Evolutionary conservation across 37 sponge, comb jelly and placozoan genomes (phyloP), one percentile per base, ranked within the genome.

Genomic region (Chondrilla cf. caribensis): DNA sequence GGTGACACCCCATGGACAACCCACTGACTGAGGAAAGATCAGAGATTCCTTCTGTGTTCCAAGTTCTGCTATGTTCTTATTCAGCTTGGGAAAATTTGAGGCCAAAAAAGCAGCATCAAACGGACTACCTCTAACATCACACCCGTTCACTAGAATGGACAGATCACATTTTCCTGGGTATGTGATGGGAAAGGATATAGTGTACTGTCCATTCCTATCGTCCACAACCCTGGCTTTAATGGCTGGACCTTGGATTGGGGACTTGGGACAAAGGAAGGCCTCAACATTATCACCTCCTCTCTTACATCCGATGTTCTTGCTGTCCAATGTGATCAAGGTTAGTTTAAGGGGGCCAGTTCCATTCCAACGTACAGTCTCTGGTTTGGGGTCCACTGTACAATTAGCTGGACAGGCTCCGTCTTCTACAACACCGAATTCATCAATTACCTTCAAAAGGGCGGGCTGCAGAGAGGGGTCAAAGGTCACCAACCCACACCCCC

Each of bases 211-310:
- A 15, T 15, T 28, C 6, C 15, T 62, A 28, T 62, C 29, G 15
- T 62, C 64, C 18, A 29, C 64, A 19, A 62, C 64, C 8, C 29
- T 62, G 4, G 29, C 64, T 62, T 28, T 62, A n/a, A 62, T 62
- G 64, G 64, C 64, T 19, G 64, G 64, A 62, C 64, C 64, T 7
- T 9, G 64, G 25, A 62, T 28, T 9, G 64, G 64, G 29, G 25
- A 28, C 25, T n/a, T 28, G 29, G 64, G 22, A 7, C 8, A 4
- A 62, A 62, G 18, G 22, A 62, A 62, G 6, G 18, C 64, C 22
- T 62, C 29, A 62, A 62, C 64, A 6, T 62, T 28, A 29, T 62
- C 64, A 19, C 64, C 64, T 62, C 64, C 64, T 62, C 64, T 62
- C 29, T 62, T 62, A n/a, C 64, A 62, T n/a, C 18, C 29, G 22